Conservation (phyloP, 2,113 vertebrate genomes). For the Tyto alba region DNA sequence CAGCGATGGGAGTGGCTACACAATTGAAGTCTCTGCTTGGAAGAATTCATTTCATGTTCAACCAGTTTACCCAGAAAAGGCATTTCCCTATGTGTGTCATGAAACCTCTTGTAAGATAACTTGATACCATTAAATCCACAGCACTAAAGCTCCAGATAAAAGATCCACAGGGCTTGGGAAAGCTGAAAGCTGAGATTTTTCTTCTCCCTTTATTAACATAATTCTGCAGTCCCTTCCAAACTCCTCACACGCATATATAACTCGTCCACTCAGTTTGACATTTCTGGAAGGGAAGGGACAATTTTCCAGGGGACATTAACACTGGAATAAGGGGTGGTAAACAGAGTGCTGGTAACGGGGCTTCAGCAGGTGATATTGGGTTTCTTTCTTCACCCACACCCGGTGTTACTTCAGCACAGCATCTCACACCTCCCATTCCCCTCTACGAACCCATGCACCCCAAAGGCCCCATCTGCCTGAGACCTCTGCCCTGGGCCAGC, state of each 20-base stretch:
- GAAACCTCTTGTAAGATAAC: constrained; percentile 39
- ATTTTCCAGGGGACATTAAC: not conserved
- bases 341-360: not conserved
- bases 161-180: not conserved
- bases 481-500: not conserved
- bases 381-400: not conserved
- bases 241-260: accelerated
- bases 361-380: not conserved
- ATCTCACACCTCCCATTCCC: not conserved
- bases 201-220: not conserved
- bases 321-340: not conserved
- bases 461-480: not conserved
- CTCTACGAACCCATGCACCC: not conserved
- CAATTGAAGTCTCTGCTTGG: constrained; percentile 10
- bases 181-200: not conserved
- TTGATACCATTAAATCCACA: constrained; percentile 24
- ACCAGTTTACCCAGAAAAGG: constrained; percentile 61
- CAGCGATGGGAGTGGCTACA: not conserved
- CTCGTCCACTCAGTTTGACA: not conserved
- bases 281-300: not conserved
- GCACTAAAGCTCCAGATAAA: not conserved
- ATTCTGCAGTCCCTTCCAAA: not conserved
- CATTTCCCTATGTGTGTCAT: not conserved
- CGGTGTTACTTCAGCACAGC: not conserved
- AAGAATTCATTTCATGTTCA: constrained; percentile 42